A percentile compares a stretch with the other conserved stretches of the same genome.
Conservation (phyloP, 1,140 invertebrate genomes). For the Apis florea region DNA sequence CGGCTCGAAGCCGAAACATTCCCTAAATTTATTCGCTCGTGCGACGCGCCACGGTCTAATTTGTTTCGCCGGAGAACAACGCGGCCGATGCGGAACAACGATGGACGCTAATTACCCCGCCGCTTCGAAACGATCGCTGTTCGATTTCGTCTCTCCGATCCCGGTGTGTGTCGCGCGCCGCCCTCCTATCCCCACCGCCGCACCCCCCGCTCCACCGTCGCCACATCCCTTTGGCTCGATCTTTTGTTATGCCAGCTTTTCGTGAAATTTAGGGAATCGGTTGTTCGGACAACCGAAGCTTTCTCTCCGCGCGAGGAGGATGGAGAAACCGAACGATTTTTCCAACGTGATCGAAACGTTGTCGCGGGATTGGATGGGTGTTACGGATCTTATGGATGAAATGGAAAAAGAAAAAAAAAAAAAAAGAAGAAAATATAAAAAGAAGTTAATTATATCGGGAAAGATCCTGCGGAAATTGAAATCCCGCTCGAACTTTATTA, state of each 20-base stretch:
- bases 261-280: slow-evolving; percentile 6
- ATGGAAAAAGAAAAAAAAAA: too few relatives aligned
- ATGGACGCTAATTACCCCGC: slow-evolving; percentile 62
- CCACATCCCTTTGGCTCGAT: neutral
- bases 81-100: slow-evolving; percentile 41
- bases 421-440: neutral
- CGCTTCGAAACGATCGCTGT: slow-evolving; percentile 47
- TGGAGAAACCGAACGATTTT: too few relatives aligned
- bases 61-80: slow-evolving; percentile 62
- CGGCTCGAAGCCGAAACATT: slow-evolving; percentile 55
- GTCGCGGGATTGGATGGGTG: too few relatives aligned
- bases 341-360: too few relatives aligned
- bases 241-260: slow-evolving; percentile 20
- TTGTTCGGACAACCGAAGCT: neutral
- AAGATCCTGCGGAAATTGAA: neutral
- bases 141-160: slow-evolving; percentile 43
- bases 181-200: neutral
- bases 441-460: neutral
- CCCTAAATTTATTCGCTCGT: slow-evolving; percentile 66
- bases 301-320: too few relatives aligned
- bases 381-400: too few relatives aligned
- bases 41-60: slow-evolving; percentile 62
- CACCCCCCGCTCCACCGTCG: neutral
- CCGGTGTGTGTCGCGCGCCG: slow-evolving; percentile 45
- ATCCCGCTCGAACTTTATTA: neutral